Conservation (phyloP, 2,888 invertebrate species). For the Phymatocera aterrima region DNA sequence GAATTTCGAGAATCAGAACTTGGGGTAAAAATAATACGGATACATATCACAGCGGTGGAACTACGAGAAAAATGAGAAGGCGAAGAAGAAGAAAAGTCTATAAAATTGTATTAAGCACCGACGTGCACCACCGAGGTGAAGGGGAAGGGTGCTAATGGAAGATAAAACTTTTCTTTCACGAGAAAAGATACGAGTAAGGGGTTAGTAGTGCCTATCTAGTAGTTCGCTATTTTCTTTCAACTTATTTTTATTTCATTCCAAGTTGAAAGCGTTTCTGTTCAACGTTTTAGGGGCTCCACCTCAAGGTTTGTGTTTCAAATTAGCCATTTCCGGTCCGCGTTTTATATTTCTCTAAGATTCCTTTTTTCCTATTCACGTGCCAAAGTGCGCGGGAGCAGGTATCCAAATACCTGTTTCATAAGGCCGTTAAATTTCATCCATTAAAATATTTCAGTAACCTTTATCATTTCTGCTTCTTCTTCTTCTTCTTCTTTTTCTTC, state of each 20-base stretch:
- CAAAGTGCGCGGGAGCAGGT: conserved; percentile 26
- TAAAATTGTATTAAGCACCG: neutral
- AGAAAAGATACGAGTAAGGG: neutral
- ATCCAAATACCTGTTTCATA: neutral
- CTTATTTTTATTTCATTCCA: neutral
- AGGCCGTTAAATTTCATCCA: neutral
- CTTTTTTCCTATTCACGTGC: conserved; percentile 8
- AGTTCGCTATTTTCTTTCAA: neutral
- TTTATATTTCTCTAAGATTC: neutral
- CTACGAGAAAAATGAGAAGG: neutral
- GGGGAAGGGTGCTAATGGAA: conserved; percentile 18
- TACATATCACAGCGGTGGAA: too few relatives aligned
- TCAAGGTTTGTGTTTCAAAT: conserved; percentile 22
- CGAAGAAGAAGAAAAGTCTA: neutral
- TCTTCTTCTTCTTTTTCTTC: neutral
- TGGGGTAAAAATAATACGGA: neutral
- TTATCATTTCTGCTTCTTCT: neutral
- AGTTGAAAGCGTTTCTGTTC: conserved; percentile 26
- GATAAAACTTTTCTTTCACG: neutral
- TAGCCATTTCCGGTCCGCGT: conserved; percentile 34
- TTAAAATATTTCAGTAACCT: neutral
- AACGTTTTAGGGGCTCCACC: conserved; percentile 4
- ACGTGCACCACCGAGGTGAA: neutral
- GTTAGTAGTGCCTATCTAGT: neutral
- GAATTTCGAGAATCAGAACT: neutral